Evolutionary conservation across 1,140 invertebrate genomes (phyloP), one percentile per base, ranked within the genome.

Genomic region (Diplogasteroides magnus): DNA sequence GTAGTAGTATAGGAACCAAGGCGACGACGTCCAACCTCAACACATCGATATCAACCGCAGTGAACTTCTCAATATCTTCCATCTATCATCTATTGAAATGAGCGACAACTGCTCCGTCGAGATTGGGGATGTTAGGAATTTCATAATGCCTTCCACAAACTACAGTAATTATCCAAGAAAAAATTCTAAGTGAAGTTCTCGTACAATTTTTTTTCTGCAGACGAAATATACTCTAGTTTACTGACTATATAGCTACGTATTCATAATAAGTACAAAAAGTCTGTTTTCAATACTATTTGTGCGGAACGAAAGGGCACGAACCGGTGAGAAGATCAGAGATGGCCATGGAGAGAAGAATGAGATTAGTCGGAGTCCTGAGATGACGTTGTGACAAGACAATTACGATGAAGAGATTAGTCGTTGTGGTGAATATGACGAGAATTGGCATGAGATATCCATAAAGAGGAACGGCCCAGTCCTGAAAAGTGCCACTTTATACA

Each of bases 261-360:
- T n/a, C n/a, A n/a, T n/a, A n/a, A n/a, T n/a, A n/a, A n/a, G n/a
- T n/a, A n/a, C n/a, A n/a, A n/a, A n/a, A n/a, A n/a, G n/a, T n/a
- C n/a, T n/a, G n/a, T n/a, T n/a, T n/a, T n/a, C n/a, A n/a, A n/a
- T n/a, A n/a, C n/a, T n/a, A n/a, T n/a, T n/a, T n/a, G n/a, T n/a
- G n/a, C n/a, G n/a, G n/a, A n/a, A n/a, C n/a, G n/a, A n/a, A n/a
- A n/a, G n/a, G n/a, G n/a, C n/a, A 15, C 62, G 55, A 19, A 73
- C 94, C 88, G 0, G 92, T 94, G 78, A 94, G 88, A 88, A 93
- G 90, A 85, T 96, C 92, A 71, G 90, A 91, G 0, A 95, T 86
- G 0, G 93, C 92, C 91, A 95, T 94, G 6, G 90, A 86, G 76
- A 89, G 85, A 0, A 90, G 82, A 3, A 90, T 86, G 0, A 86